Conservation (phyloP, 30 jellyfish, hydroid and myxozoan genomes). For the Aurelia aurita region DNA sequence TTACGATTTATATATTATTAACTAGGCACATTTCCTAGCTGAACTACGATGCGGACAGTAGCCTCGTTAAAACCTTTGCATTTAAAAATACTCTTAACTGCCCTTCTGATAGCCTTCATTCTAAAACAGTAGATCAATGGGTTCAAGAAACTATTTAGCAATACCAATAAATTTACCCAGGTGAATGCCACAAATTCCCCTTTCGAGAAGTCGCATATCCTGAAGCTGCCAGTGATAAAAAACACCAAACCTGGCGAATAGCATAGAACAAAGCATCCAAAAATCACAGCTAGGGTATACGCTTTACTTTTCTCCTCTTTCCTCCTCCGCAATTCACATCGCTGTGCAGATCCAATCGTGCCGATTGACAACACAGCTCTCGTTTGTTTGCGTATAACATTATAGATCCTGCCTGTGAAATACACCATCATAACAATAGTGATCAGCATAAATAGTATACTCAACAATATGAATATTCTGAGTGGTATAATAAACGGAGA, state of each 20-base stretch:
- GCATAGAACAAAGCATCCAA: background rate
- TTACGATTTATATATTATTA: too few relatives aligned
- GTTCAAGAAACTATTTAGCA: conserved; percentile 4
- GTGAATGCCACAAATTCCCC: background rate
- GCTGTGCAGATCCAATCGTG: conserved; percentile 2
- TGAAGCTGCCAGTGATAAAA: background rate
- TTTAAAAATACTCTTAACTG: background rate
- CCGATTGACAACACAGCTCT: conserved; percentile 1
- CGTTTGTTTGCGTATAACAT: conserved; percentile 4
- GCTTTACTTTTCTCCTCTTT: conserved; percentile 22
- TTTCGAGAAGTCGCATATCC: conserved; percentile 8
- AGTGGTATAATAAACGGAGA: background rate
- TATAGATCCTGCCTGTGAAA: conserved; percentile 10
- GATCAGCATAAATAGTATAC: background rate
- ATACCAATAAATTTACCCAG: background rate
- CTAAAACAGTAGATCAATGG: conserved; percentile 31
- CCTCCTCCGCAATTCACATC: background rate
- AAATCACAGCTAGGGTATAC: conserved; percentile 1
- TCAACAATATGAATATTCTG: background rate
- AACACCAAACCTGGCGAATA: background rate
- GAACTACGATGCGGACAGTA: too few relatives aligned
- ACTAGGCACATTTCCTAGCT: too few relatives aligned
- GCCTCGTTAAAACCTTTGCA: too few relatives aligned
- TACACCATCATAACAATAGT: background rate
- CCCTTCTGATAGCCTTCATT: conserved; percentile 3